Evolutionary conservation across 2,888 invertebrate genomes (phyloP), one percentile per base, ranked within the genome.

Genomic region (Thymelicus acteon): DNA sequence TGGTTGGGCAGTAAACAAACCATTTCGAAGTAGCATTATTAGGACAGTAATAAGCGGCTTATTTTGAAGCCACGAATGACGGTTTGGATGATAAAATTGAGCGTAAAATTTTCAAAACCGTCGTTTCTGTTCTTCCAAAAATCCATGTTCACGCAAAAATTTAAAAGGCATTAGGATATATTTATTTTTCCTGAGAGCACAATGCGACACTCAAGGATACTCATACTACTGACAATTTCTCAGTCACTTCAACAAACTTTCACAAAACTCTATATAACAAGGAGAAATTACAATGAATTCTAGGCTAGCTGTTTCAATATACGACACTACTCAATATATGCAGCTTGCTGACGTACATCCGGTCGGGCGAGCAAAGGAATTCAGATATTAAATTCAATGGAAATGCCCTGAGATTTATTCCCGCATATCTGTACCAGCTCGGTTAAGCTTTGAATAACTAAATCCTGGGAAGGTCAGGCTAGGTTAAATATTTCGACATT

Each of bases 381-480:
- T 70, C 65, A 65, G 70, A 70, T 71, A 71, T 71, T 71, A 71
- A 71, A 71, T 69, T 73, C 62, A 72, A 70, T 71, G 52, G 49
- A 65, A 52, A 68, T 24, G 69, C 65, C 2, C 64, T 72, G n/a
- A 72, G 66, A 1, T 75, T 72, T 60, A 79, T 80, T 70, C 70
- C 40, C 60, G 44, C 58, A 64, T 39, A 31, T 58, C 69, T 69
- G 70, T 58, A 63, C 64, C 54, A 39, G 58, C 49, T 64, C 31
- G 39, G 60, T 44, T 64, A n/a, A 64, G 60, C 64, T 40, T 60
- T 70, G 60, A 60, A 70, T 64, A 64, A 63, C 70, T 70, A 52
- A 70, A 70, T 64, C 70, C 52, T 64, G 39, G 39, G 48, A 48
- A 54, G 47, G 57, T 40, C 57, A 19, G 10, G 62, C 39, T 48